These are phyloP conservation scores for Galendromus occidentalis DNA, from an alignment of 1,140 invertebrate species.

Conservation along the genomic window DNA sequence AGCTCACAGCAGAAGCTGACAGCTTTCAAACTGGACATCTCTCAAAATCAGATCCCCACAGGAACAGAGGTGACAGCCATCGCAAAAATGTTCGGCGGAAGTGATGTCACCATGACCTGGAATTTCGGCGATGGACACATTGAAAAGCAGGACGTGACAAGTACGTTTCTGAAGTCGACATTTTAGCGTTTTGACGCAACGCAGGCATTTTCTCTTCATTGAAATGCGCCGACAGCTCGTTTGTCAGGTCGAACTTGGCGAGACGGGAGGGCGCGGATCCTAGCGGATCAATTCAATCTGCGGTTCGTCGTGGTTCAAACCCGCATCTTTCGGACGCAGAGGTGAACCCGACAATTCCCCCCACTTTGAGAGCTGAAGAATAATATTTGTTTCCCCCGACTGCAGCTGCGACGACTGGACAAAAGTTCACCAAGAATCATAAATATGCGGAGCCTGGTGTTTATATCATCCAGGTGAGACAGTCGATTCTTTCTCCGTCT, in stretches of 20 bases:
- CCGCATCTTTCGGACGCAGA: too few species aligned
- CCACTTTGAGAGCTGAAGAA: too few species aligned
- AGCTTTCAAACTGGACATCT: conserved; percentile 18
- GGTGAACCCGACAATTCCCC: too few species aligned
- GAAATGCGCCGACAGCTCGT: not conserved
- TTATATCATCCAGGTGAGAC: conserved; percentile 17
- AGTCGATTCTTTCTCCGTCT: too few species aligned
- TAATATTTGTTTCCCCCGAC: not conserved
- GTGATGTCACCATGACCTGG: conserved; percentile 20
- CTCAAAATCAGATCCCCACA: conserved; percentile 18
- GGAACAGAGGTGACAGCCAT: conserved; percentile 19
- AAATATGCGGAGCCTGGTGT: conserved; percentile 20
- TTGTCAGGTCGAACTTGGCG: too few species aligned
- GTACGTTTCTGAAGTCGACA: conserved; percentile 12
- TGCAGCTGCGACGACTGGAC: conserved; percentile 8
- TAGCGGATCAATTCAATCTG: too few species aligned
- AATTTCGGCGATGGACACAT: conserved; percentile 22
- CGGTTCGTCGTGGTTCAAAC: too few species aligned
- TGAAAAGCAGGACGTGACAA: conserved; percentile 18
- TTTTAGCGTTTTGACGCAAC: not conserved
- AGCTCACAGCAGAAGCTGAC: conserved; percentile 19
- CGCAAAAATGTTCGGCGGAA: conserved; percentile 19
- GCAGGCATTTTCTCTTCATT: not conserved
- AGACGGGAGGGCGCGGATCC: not conserved
- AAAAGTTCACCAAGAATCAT: conserved; percentile 19